phyloP scores from a whole-genome alignment of 2,113 vertebrate genomes.

The Carollia perspicillata region DNA sequence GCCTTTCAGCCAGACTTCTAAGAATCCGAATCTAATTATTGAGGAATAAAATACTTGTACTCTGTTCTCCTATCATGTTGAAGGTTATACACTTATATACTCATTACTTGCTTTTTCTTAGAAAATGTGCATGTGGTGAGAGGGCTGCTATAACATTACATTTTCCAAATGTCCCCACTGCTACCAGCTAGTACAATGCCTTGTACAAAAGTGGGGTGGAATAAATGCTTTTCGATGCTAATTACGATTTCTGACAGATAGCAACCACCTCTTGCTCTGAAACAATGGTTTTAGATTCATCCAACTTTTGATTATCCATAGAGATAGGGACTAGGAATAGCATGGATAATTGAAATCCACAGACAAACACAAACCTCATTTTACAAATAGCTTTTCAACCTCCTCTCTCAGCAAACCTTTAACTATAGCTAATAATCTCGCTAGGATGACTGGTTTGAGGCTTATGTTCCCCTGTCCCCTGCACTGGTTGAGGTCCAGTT shows the following conservation, averaged over 20 bases:
- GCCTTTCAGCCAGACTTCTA: constrained; percentile 54
- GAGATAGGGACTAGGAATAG: constrained; percentile 52
- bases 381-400: constrained; percentile 58
- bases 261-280: constrained; percentile 35
- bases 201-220: neutral
- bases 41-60: constrained; percentile 42
- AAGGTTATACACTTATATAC: constrained; percentile 62
- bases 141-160: neutral
- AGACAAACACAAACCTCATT: constrained; percentile 45
- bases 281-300: constrained; percentile 50
- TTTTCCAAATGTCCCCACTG: constrained; percentile 6
- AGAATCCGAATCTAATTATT: constrained; percentile 67
- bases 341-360: constrained; percentile 54
- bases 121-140: constrained; percentile 33
- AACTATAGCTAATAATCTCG: too few relatives aligned
- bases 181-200: neutral
- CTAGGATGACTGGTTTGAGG: too few relatives aligned
- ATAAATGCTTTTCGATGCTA: constrained; percentile 45
- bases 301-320: constrained; percentile 48
- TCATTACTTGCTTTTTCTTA: constrained; percentile 62
- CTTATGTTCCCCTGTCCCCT: too few relatives aligned
- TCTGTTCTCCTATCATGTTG: constrained; percentile 52
- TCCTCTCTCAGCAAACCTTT: constrained; percentile 55
- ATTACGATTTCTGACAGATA: constrained; percentile 55
- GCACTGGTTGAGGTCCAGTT: too few relatives aligned